A percentile compares a stretch with the other conserved stretches of the same genome.
These are phyloP conservation scores for Origma solitaria DNA, from an alignment of 2,113 vertebrate species.

Conservation along the genomic window DNA sequence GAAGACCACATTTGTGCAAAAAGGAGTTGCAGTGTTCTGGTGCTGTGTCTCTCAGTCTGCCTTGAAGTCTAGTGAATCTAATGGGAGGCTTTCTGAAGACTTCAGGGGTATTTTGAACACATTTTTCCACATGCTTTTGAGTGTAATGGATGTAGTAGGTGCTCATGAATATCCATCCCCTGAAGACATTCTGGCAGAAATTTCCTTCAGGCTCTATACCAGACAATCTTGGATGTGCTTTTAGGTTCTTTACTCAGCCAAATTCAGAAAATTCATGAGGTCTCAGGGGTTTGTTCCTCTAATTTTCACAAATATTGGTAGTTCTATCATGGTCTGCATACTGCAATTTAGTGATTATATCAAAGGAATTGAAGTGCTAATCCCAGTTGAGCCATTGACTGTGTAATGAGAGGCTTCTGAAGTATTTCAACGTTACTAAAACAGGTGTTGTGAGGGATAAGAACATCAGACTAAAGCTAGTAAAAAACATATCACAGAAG, in stretches of 20 bases:
- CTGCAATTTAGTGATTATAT: constrained; percentile 34
- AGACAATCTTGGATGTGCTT: constrained; percentile 9
- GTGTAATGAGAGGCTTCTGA: constrained; percentile 20
- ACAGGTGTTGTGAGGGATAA: constrained; percentile 51
- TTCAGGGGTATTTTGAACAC: neutral
- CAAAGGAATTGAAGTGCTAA: constrained; percentile 30
- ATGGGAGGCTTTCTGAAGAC: neutral
- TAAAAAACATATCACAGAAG: neutral
- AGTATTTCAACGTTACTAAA: constrained; percentile 32
- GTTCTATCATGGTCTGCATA: neutral
- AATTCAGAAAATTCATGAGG: neutral
- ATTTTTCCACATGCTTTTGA: neutral
- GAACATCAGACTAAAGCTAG: neutral
- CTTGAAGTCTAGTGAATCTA: neutral
- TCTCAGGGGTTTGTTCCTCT: constrained; percentile 2
- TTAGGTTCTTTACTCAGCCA: neutral
- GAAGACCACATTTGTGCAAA: neutral
- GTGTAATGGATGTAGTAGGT: neutral
- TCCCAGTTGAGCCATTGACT: neutral
- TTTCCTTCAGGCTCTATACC: neutral
- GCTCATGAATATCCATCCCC: neutral
- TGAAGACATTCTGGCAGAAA: neutral
- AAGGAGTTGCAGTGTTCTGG: neutral
- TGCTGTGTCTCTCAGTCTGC: neutral
- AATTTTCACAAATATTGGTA: neutral